Evolutionary conservation across 1,140 invertebrate species (phyloP).

Genomic region (Atta texana): DNA sequence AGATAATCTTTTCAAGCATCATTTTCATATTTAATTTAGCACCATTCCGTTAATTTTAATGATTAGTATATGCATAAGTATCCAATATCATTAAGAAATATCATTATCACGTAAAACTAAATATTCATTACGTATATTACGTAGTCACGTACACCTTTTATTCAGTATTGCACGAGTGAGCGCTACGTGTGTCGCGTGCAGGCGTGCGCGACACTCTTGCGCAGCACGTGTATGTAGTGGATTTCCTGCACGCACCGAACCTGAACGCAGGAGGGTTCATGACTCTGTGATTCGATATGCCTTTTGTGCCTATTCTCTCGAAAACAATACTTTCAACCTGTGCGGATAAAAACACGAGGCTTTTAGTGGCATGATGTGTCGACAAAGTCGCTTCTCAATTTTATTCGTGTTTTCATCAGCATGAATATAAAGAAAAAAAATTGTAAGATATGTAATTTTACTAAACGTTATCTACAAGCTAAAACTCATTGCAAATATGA

Average conservation of each 20-base stretch:
- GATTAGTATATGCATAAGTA: neutral
- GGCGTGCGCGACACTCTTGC: conserved; percentile 69
- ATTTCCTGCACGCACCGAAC: conserved; percentile 82
- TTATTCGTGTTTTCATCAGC: neutral
- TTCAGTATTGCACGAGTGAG: conserved; percentile 57
- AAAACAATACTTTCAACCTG: conserved; percentile 44
- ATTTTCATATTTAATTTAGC: neutral
- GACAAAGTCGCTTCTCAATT: conserved; percentile 22
- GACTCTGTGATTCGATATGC: conserved; percentile 76
- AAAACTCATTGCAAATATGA: neutral
- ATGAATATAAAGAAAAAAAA: conserved; percentile 19
- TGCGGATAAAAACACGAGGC: conserved; percentile 17
- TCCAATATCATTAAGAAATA: conserved; percentile 14
- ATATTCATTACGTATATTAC: conserved; percentile 49
- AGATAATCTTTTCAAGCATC: neutral
- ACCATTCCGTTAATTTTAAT: neutral
- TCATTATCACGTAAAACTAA: conserved; percentile 39
- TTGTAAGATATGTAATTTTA: neutral
- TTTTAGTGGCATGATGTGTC: neutral
- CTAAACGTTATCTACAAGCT: neutral
- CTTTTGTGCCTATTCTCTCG: conserved; percentile 72
- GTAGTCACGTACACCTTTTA: conserved; percentile 51
- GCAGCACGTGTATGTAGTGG: conserved; percentile 78
- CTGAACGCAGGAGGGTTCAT: conserved; percentile 78
- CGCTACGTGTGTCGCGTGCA: conserved; percentile 66